Evolutionary conservation across 2,888 invertebrate genomes (phyloP).

Genomic region (Caenorhabditis angaria): DNA sequence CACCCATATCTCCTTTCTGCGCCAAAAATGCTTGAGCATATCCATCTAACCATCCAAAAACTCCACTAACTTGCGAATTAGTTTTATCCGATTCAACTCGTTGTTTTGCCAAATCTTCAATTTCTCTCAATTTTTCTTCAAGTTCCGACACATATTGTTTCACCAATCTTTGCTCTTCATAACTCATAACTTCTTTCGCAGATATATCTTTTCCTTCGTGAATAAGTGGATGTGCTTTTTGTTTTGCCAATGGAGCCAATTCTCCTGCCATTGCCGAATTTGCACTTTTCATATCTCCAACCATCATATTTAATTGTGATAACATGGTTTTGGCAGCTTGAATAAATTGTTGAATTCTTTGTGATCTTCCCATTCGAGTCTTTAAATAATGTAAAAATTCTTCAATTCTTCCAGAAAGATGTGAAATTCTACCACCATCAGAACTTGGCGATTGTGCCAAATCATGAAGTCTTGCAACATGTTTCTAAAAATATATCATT

Average conservation of each 20-base stretch:
- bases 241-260: constrained; percentile 65
- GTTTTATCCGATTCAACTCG: constrained; percentile 50
- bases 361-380: constrained; percentile 47
- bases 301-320: constrained; percentile 67
- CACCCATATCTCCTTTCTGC: constrained; percentile 60
- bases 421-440: constrained; percentile 46
- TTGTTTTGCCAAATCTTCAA: constrained; percentile 60
- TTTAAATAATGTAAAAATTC: constrained; percentile 58
- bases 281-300: constrained; percentile 61
- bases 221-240: constrained; percentile 61
- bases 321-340: constrained; percentile 60
- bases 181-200: constrained; percentile 52
- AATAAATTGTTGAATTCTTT: constrained; percentile 55
- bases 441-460: constrained; percentile 27
- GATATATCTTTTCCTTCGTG: constrained; percentile 62
- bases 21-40: constrained; percentile 62
- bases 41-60: constrained; percentile 58
- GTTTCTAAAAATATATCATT: constrained; percentile 21
- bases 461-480: constrained; percentile 35
- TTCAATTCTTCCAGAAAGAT: constrained; percentile 51
- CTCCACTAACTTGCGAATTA: constrained; percentile 33
- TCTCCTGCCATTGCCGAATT: constrained; percentile 69
- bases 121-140: constrained; percentile 48
- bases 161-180: constrained; percentile 56
- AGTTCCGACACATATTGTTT: constrained; percentile 48